These are phyloP conservation scores for Melanotaenia maccullochi DNA, from an alignment of 2,797 vertebrate species.

Conservation along the genomic window DNA sequence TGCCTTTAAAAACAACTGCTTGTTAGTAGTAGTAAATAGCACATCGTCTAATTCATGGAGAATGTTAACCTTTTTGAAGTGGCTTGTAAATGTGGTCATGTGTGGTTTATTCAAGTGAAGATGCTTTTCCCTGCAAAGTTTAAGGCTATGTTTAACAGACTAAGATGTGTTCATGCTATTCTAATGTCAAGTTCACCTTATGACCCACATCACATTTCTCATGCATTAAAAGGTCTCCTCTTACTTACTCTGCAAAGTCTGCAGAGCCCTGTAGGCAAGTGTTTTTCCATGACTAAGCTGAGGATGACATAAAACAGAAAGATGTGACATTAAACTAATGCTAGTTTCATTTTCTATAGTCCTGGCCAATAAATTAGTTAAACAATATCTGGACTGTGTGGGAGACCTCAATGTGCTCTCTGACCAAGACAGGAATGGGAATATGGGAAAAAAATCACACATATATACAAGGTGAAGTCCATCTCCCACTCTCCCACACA, in stretches of 20 bases:
- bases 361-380: conserved; percentile 27
- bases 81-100: conserved; percentile 65
- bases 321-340: conserved; percentile 46
- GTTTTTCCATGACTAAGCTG: conserved; percentile 17
- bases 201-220: conserved; percentile 21
- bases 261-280: neutral
- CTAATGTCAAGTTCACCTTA: conserved; percentile 29
- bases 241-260: conserved; percentile 5
- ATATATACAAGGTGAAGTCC: conserved; percentile 39
- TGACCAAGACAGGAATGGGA: conserved; percentile 44
- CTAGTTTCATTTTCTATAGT: conserved; percentile 33
- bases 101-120: conserved; percentile 51
- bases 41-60: conserved; percentile 43
- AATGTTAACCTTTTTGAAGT: conserved; percentile 54
- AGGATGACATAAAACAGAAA: conserved; percentile 56
- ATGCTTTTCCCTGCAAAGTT: conserved; percentile 39
- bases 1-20: conserved; percentile 40
- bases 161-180: conserved; percentile 16
- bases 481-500: conserved; percentile 44
- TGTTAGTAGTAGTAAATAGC: conserved; percentile 36
- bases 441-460: conserved; percentile 45
- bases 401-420: conserved; percentile 41
- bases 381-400: conserved; percentile 48
- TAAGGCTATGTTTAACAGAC: conserved; percentile 25
- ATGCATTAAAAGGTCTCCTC: conserved; percentile 3